These are phyloP conservation scores for Spea hammondii DNA, from an alignment of 2,797 vertebrate species.

Conservation along the genomic window DNA sequence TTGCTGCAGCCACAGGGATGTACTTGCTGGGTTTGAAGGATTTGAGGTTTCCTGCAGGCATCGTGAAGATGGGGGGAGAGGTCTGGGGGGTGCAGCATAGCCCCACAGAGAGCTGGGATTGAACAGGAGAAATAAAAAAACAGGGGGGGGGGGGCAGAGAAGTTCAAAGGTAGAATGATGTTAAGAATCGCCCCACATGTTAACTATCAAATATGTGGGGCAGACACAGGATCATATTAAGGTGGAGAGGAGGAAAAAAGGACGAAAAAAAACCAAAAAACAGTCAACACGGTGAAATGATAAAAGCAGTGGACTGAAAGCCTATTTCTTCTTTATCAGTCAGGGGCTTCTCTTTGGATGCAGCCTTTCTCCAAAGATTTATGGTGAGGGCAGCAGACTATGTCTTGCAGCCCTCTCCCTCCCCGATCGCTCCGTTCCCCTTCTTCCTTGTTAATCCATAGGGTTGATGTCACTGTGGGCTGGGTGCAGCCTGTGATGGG, in stretches of 20 bases:
- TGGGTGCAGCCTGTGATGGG: constrained; percentile 6
- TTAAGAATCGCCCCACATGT: constrained; percentile 12
- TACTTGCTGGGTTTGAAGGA: constrained; percentile 93
- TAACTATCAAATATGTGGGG: neutral
- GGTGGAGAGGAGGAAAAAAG: neutral
- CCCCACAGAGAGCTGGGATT: constrained; percentile 64
- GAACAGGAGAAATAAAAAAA: constrained; percentile 55
- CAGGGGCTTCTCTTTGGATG: constrained; percentile 12
- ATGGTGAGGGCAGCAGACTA: constrained; percentile 42
- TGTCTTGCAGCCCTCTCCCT: constrained; percentile 39
- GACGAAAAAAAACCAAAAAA: neutral
- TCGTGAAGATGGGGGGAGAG: constrained; percentile 73
- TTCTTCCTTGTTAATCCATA: constrained; percentile 43
- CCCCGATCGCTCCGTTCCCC: constrained; percentile 35
- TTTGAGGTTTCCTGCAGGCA: constrained; percentile 77
- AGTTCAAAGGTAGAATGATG: neutral
- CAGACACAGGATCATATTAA: neutral
- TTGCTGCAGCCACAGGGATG: constrained; percentile 89
- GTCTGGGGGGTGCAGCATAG: constrained; percentile 74
- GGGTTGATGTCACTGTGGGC: constrained; percentile 27
- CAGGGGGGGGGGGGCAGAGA: neutral
- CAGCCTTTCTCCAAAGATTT: constrained; percentile 34
- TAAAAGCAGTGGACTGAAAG: no score
- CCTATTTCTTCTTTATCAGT: constrained; percentile 7
- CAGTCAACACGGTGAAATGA: no score